Percentiles rank a stretch among this genome's conserved stretches.
phyloP scores from a whole-genome alignment of 2,888 invertebrate species.

The Camptogramma bilineatum region DNA sequence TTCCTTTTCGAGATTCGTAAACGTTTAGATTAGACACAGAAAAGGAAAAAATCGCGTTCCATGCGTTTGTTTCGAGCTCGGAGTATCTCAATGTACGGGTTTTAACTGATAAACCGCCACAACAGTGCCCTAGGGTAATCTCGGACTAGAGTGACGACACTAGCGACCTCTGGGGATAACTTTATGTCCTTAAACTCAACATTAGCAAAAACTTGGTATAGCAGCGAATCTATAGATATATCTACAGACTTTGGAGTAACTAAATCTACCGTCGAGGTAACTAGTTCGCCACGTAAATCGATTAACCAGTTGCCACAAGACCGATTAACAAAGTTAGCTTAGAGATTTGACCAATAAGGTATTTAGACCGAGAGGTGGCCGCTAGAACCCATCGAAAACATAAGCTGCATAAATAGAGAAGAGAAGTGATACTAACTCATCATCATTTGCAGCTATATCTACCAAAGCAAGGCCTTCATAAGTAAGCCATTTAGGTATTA shows the following conservation, averaged over 20 bases:
- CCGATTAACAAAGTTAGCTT: conserved; percentile 26
- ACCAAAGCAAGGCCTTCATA: too few species aligned
- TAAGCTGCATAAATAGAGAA: too few species aligned
- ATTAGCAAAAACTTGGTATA: conserved; percentile 42
- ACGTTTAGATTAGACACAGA: conserved; percentile 41
- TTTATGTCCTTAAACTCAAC: conserved; percentile 46
- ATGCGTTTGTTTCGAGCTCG: conserved; percentile 44
- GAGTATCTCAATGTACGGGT: conserved; percentile 47
- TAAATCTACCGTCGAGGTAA: conserved; percentile 24
- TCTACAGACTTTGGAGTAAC: conserved; percentile 23
- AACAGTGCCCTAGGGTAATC: conserved; percentile 60
- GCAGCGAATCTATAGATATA: conserved; percentile 26
- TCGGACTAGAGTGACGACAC: conserved; percentile 52
- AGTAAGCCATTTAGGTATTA: too few species aligned
- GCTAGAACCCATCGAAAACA: neutral
- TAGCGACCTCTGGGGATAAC: conserved; percentile 46
- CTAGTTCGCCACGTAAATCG: conserved; percentile 30
- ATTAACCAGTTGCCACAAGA: conserved; percentile 27
- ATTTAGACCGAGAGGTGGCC: neutral
- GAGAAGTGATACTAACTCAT: too few species aligned
- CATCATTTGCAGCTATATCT: too few species aligned
- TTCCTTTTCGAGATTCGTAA: conserved; percentile 45
- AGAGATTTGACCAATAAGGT: conserved; percentile 11
- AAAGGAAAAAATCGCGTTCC: conserved; percentile 41
- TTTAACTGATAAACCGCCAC: conserved; percentile 55